Evolutionary conservation across 2,797 vertebrate species (phyloP), one percentile per base, ranked within the genome.

Genomic region (Synanceia verrucosa): DNA sequence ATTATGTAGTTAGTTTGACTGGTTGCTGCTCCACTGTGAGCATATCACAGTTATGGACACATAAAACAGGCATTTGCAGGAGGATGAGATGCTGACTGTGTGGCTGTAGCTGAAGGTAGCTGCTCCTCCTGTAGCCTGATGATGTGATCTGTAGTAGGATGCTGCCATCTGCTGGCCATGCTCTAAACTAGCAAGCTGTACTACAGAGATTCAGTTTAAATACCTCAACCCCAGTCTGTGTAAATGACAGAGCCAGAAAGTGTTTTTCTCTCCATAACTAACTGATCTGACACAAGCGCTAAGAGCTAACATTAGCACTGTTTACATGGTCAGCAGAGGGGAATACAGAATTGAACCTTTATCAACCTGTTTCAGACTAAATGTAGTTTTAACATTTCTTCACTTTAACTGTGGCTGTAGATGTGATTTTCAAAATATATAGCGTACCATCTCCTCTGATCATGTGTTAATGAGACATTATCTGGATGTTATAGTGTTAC

Each of bases 161-260:
- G 43, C 76, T 84, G 86, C 90, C 91, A 85, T 78, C 93, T 81
- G 34, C 69, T 91, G 93, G 88, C 13, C 18, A 82, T 0, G 8
- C 7, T 6, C 4, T 19, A 10, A 21, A 59, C 5, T 1, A 29
- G 12, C 19, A n/a, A 18, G 11, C n/a, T n/a, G n/a, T n/a, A n/a
- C n/a, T n/a, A n/a, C n/a, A n/a, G n/a, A n/a, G n/a, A n/a, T n/a
- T n/a, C n/a, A n/a, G n/a, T n/a, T n/a, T n/a, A n/a, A n/a, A n/a
- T n/a, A n/a, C n/a, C n/a, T n/a, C n/a, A n/a, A n/a, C n/a, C n/a
- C n/a, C n/a, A n/a, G n/a, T n/a, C n/a, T n/a, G n/a, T n/a, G n/a
- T n/a, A n/a, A n/a, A n/a, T 24, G n/a, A 19, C 41, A 10, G 41
- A 19, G 9, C 9, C 19, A 19, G 6, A 43, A 46, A 47, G 11